Evolutionary conservation across 2,797 vertebrate genomes (phyloP).

Genomic region (Siniperca obscura): DNA sequence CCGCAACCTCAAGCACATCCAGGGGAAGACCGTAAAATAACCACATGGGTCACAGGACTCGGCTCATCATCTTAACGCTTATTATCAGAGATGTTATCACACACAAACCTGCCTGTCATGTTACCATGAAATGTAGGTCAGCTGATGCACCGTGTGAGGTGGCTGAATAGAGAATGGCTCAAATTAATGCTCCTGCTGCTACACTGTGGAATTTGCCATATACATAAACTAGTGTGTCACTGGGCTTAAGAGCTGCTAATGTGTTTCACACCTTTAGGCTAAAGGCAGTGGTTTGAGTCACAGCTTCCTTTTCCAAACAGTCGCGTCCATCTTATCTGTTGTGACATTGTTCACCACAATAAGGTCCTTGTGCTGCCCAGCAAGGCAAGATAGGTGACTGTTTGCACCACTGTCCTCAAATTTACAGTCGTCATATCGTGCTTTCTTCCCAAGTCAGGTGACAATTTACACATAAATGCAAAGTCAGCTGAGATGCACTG

Average conservation of each 20-base stretch:
- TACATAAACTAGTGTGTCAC: constrained; percentile 44
- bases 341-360: constrained; percentile 59
- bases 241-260: constrained; percentile 70
- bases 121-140: constrained; percentile 69
- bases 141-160: constrained; percentile 60
- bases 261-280: constrained; percentile 79
- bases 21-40: constrained; percentile 60
- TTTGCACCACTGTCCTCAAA: constrained; percentile 38
- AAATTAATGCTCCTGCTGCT: constrained; percentile 53
- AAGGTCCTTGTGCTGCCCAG: constrained; percentile 46
- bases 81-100: constrained; percentile 65
- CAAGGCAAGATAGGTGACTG: constrained; percentile 29
- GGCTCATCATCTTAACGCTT: constrained; percentile 54
- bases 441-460: constrained; percentile 8
- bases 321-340: constrained; percentile 57
- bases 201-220: constrained; percentile 32
- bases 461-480: constrained; percentile 21
- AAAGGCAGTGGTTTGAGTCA: constrained; percentile 63
- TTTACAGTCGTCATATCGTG: constrained; percentile 41
- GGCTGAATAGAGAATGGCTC: constrained; percentile 46
- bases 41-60: constrained; percentile 74
- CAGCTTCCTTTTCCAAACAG: constrained; percentile 79
- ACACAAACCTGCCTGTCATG: constrained; percentile 65
- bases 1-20: constrained; percentile 51
- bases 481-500: constrained; percentile 12